These are phyloP conservation scores for Poeciliopsis gracilis DNA, from an alignment of 2,797 vertebrate species.

Conservation along the genomic window DNA sequence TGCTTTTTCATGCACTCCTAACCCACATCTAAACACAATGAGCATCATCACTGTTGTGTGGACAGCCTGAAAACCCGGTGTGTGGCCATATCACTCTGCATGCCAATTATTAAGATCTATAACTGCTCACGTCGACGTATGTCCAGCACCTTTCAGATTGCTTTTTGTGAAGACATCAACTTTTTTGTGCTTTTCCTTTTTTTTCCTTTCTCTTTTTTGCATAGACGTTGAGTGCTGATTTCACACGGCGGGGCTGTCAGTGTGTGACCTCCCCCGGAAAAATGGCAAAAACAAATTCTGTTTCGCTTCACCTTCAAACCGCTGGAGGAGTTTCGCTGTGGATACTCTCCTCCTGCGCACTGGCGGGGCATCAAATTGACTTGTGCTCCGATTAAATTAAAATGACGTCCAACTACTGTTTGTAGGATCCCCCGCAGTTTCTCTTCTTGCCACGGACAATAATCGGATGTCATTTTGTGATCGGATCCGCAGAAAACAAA, in stretches of 20 bases:
- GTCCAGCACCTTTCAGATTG: slow-evolving; percentile 7
- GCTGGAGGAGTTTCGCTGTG: not conserved
- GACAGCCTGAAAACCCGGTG: slow-evolving; percentile 47
- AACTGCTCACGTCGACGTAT: slow-evolving; percentile 20
- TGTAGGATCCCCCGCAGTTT: slow-evolving; percentile 3
- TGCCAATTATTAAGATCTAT: slow-evolving; percentile 32
- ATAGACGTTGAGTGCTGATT: slow-evolving; percentile 17
- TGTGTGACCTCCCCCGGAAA: slow-evolving; percentile 14
- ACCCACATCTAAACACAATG: slow-evolving; percentile 39
- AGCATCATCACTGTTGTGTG: slow-evolving; percentile 56
- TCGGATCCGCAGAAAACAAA: slow-evolving; percentile 14
- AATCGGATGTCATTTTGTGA: slow-evolving; percentile 32
- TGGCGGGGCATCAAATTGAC: slow-evolving; percentile 29
- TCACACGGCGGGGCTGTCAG: slow-evolving; percentile 23
- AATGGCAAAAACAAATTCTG: slow-evolving; percentile 16
- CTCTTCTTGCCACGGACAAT: slow-evolving; percentile 28
- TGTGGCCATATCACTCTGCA: slow-evolving; percentile 57
- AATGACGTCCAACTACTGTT: slow-evolving; percentile 46
- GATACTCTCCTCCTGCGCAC: slow-evolving; percentile 8
- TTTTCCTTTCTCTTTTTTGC: not conserved
- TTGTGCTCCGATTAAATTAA: slow-evolving; percentile 28
- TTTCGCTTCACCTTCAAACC: slow-evolving; percentile 23
- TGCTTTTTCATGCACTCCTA: slow-evolving; percentile 23
- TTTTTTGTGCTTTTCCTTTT: not conserved
- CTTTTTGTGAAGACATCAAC: slow-evolving; percentile 29